A percentile compares a stretch with the other conserved stretches of the same genome.
Conservation (phyloP, 2,113 vertebrate species). For the Rhagologus leucostigma region DNA sequence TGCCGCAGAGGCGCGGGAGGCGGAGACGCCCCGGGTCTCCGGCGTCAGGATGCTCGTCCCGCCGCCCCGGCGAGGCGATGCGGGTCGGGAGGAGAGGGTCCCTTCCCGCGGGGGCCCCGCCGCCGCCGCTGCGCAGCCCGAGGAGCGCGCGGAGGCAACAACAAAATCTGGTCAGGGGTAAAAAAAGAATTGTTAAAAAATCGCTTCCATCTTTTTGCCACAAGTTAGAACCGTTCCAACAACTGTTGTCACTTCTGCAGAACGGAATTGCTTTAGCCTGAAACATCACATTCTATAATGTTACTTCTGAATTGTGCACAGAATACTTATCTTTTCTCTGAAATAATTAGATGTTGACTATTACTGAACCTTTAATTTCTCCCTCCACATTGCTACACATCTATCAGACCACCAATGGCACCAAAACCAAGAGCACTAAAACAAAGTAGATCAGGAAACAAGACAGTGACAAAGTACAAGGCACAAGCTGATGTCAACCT, state of each 20-base stretch:
- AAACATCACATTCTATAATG: rapidly evolving
- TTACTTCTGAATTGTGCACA: rapidly evolving
- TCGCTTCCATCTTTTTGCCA: neutral
- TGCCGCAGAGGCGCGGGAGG: neutral
- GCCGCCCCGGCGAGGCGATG: too few relatives aligned
- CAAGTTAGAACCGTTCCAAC: neutral
- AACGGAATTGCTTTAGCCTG: neutral
- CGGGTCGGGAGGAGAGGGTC: neutral
- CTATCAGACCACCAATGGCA: neutral
- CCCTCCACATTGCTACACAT: too few relatives aligned
- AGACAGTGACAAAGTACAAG: neutral
- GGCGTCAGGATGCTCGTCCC: neutral
- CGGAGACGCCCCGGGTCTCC: neutral
- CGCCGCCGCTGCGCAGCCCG: neutral
- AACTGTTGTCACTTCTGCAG: neutral
- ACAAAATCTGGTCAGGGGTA: neutral
- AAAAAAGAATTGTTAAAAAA: neutral
- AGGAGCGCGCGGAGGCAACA: neutral
- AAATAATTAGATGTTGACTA: neutral
- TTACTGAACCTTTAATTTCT: neutral
- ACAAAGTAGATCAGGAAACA: neutral
- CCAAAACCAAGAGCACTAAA: neutral
- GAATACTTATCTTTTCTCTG: neutral
- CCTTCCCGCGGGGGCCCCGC: neutral
- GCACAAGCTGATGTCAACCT: neutral